Evolutionary conservation across 1,140 invertebrate genomes (phyloP).

Genomic region (Drosophila mayri): DNA sequence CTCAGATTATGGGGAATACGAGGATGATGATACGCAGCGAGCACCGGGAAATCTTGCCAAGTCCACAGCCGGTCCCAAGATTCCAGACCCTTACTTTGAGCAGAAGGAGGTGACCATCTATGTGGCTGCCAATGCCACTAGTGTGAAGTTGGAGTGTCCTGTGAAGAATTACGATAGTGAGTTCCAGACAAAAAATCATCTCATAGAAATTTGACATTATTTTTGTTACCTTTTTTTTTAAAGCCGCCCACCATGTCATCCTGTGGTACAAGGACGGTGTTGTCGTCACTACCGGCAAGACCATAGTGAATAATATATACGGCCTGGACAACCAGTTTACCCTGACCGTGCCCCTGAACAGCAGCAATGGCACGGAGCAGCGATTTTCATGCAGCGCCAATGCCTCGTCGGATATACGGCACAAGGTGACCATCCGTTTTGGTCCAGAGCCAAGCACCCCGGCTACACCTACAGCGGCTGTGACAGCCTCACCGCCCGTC

Average conservation of each 20-base stretch:
- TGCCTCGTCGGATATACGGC: slow-evolving; percentile 26
- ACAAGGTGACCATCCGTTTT: slow-evolving; percentile 46
- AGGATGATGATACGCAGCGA: slow-evolving; percentile 49
- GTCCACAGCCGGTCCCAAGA: slow-evolving; percentile 36
- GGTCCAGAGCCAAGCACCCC: slow-evolving; percentile 44
- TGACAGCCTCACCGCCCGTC: background rate
- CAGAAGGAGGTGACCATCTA: slow-evolving; percentile 44
- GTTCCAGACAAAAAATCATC: background rate
- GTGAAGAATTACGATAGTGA: slow-evolving; percentile 71
- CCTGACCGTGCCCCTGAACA: slow-evolving; percentile 43
- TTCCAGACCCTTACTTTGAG: slow-evolving; percentile 57
- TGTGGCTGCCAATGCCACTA: slow-evolving; percentile 35
- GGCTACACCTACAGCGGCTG: slow-evolving; percentile 12
- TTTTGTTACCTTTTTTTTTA: background rate
- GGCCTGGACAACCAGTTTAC: slow-evolving; percentile 52
- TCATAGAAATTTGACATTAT: background rate
- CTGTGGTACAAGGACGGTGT: slow-evolving; percentile 60
- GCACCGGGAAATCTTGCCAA: slow-evolving; percentile 60
- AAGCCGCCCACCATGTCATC: slow-evolving; percentile 55
- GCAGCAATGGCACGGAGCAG: slow-evolving; percentile 46
- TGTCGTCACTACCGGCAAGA: slow-evolving; percentile 34
- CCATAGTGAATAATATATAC: slow-evolving; percentile 33
- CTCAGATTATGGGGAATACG: slow-evolving; percentile 44
- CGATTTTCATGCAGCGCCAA: slow-evolving; percentile 46
- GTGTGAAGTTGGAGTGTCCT: slow-evolving; percentile 62